Evolutionary conservation across 2,113 vertebrate genomes (phyloP), one percentile per base, ranked within the genome.

Genomic region (Cololabis saira): DNA sequence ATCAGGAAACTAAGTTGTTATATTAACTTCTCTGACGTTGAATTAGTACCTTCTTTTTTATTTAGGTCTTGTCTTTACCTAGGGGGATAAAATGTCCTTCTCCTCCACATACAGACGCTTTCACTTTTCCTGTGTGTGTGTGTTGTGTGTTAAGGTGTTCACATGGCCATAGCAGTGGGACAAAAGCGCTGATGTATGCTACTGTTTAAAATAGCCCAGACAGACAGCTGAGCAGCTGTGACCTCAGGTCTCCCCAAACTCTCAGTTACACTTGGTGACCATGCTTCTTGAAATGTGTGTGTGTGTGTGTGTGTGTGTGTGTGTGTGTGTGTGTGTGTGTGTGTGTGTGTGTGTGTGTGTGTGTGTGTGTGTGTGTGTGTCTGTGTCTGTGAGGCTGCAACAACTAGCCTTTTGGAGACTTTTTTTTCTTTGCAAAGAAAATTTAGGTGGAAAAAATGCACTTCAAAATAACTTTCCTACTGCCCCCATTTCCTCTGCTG

Each of bases 211-310:
- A 90, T 90, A 91, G 84, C 78, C 78, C 85, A 87, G 87, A 87
- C 90, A 83, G 87, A 88, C 87, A 91, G 87, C 88, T 84, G 84
- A 90, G 90, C 88, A 86, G 88, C 88, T 90, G 84, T 90, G 90
- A 89, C 88, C 90, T 89, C 74, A 81, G 74, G 74, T 87, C 85
- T 37, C 67, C 82, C 84, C 41, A 60, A 76, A 81, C 74, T 74
- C 85, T 90, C 67, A 66, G 76, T 89, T 81, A 83, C 82, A 84
- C 74, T 83, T 47, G 57, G n/a, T 78, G 78, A 80, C 83, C 82
- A 70, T 60, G 64, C 55, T 59, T 41, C 78, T 82, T 76, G 43
- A 59, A 64, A 62, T 27, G 21, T 48, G 51, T 48, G 16, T 66
- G 55, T 62, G 16, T 50, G 18, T 47, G 13, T 13, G 3, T 12